Evolutionary conservation across 2,113 vertebrate genomes (phyloP), one percentile per base, ranked within the genome.

Genomic region (Theropithecus gelada): DNA sequence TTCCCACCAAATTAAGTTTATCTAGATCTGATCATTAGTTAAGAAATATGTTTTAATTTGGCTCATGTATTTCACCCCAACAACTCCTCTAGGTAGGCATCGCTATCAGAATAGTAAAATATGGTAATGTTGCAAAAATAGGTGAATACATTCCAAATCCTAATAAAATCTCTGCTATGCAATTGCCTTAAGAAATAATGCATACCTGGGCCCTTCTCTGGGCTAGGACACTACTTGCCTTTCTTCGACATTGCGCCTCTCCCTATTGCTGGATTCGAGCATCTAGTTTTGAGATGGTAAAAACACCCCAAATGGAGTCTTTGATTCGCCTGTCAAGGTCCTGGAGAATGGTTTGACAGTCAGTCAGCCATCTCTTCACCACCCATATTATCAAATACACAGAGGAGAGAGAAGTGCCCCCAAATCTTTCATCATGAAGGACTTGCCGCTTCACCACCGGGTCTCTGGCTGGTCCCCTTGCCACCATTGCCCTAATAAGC

Each of bases 401-500:
- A 22, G n/a, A 72, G n/a, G 20, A 72, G n/a, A 72, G 3, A 72
- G 70, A 72, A 38, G 8, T 38, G n/a, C n/a, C n/a, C n/a, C 2
- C 8, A 72, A 38, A 72, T 38, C n/a, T 38, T n/a, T 72, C n/a
- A 72, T 38, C n/a, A 38, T 38, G n/a, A 38, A 72, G n/a, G 70
- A 72, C 18, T 3, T 16, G 1, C 32, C 0, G 2, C 66, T 68
- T 32, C 32, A 17, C 32, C 16, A 14, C 32, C 70, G 4, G 3
- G 70, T n/a, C n/a, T 72, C n/a, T 35, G 3, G 18, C 70, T 18
- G 7, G 18, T 18, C 20, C n/a, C 70, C 9, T 20, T 4, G 2
- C n/a, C 70, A 11, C 70, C 18, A 4, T 1, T 0, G 70, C 16
- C 18, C 2, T 2, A 9, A n/a, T 38, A 17, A 5, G n/a, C n/a